Evolutionary conservation across 2,888 invertebrate species (phyloP), one percentile per base, ranked within the genome.

Genomic region (Lissocephala sabroskyi): DNA sequence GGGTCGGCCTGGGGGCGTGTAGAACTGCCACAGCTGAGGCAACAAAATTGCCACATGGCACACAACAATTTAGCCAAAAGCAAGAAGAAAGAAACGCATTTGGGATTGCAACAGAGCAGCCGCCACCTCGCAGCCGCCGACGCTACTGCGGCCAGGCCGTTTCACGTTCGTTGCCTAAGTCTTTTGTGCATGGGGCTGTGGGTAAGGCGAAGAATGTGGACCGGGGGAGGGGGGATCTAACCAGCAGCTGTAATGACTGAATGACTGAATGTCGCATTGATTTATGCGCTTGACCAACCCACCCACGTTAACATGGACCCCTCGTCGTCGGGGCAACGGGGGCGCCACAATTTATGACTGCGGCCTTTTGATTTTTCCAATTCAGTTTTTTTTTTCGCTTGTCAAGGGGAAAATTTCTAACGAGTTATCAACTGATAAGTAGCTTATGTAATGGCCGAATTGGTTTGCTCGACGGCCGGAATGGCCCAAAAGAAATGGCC

Each of bases 351-450:
- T n/a, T n/a, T n/a, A n/a, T n/a, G n/a, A n/a, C n/a, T n/a, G n/a
- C n/a, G n/a, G n/a, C n/a, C n/a, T 32, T 32, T 32, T 32, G 30
- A 32, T 32, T n/a, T n/a, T n/a, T n/a, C n/a, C n/a, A n/a, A n/a
- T n/a, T n/a, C n/a, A n/a, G n/a, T n/a, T n/a, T n/a, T n/a, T n/a
- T n/a, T n/a, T n/a, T n/a, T n/a, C n/a, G n/a, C n/a, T n/a, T n/a
- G n/a, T n/a, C n/a, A n/a, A n/a, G n/a, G n/a, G n/a, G n/a, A n/a
- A n/a, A 49, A 62, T 56, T 62, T 49, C 56, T 59, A n/a, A n/a
- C n/a, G n/a, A 62, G 78, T 68, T 70, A 70, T 77, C 78, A 71
- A 57, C 63, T 71, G 76, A 71, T 78, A 78, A 78, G 71, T 78
- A 78, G 71, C 79, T 73, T 73, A 73, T 71, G 79, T 78, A 73